Evolutionary conservation across 2,113 vertebrate genomes (phyloP).

Genomic region (Andinoacara biseriatus): DNA sequence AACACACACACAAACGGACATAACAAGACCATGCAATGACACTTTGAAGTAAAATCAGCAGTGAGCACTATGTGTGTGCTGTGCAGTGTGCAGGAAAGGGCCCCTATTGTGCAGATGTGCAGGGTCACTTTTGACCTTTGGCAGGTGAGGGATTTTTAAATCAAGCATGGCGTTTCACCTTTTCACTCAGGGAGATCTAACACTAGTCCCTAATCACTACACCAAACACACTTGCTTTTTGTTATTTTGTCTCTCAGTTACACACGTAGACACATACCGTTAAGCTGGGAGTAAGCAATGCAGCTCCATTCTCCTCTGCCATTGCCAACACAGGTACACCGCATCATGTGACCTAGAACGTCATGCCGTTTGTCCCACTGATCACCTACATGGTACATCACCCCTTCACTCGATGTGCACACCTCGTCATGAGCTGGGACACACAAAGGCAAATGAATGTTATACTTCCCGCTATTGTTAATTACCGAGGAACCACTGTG

Average conservation of each 20-base stretch:
- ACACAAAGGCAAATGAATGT: not conserved
- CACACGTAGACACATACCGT: slow-evolving; percentile 57
- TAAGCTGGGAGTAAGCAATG: slow-evolving; percentile 90
- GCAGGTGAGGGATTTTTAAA: slow-evolving; percentile 20
- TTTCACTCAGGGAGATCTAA: slow-evolving; percentile 46
- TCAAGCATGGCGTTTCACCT: slow-evolving; percentile 61
- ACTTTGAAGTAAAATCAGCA: not conserved
- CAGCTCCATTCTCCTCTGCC: slow-evolving; percentile 97
- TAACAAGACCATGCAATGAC: not conserved
- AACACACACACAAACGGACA: not conserved
- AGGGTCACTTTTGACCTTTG: slow-evolving; percentile 29
- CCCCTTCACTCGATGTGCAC: slow-evolving; percentile 90
- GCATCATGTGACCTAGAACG: slow-evolving; percentile 94
- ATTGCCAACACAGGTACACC: slow-evolving; percentile 92
- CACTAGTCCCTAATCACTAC: not conserved
- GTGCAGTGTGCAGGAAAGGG: slow-evolving; percentile 12
- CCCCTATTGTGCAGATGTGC: slow-evolving; percentile 47
- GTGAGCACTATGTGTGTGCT: not conserved
- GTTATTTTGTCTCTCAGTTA: not conserved
- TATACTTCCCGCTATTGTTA: not conserved
- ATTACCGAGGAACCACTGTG: no score
- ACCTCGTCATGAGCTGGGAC: slow-evolving; percentile 91
- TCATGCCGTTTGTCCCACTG: slow-evolving; percentile 97
- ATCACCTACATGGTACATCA: slow-evolving; percentile 94
- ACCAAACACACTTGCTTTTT: not conserved